Conservation (phyloP, 2,113 vertebrate species). For the Parotia lawesii region DNA sequence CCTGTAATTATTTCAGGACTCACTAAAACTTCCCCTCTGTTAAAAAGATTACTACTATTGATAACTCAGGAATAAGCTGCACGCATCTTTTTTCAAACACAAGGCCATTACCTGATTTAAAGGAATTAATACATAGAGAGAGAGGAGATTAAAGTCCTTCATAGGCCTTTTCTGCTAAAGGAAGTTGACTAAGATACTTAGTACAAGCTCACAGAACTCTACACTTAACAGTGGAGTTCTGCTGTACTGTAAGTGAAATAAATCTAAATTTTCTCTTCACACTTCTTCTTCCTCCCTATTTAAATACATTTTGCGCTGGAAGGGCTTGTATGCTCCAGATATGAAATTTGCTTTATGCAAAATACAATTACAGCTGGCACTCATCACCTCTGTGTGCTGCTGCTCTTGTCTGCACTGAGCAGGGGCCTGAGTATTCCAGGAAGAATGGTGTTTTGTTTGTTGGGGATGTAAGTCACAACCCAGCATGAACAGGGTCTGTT, state of each 20-base stretch:
- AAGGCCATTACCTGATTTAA: not conserved
- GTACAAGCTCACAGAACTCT: not conserved
- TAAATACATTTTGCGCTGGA: not conserved
- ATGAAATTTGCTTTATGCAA: not conserved
- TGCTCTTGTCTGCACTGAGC: not conserved
- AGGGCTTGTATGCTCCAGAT: not conserved
- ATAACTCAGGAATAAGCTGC: not conserved
- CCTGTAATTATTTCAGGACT: not conserved
- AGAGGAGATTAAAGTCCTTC: not conserved
- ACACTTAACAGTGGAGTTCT: not conserved
- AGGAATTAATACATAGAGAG: not conserved
- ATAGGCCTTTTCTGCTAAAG: not conserved
- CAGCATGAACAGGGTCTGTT: not conserved
- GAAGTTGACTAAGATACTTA: not conserved
- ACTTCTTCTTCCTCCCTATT: not conserved
- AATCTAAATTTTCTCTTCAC: not conserved
- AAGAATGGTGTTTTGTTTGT: not conserved
- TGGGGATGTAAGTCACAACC: not conserved
- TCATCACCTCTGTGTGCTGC: not conserved
- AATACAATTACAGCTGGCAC: not conserved
- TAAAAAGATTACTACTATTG: not conserved
- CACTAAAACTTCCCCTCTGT: not conserved
- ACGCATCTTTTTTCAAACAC: not conserved
- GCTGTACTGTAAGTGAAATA: not conserved
- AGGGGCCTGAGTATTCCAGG: not conserved